Evolutionary conservation across 2,797 vertebrate species (phyloP).

Genomic region (Jordanella pulchra): DNA sequence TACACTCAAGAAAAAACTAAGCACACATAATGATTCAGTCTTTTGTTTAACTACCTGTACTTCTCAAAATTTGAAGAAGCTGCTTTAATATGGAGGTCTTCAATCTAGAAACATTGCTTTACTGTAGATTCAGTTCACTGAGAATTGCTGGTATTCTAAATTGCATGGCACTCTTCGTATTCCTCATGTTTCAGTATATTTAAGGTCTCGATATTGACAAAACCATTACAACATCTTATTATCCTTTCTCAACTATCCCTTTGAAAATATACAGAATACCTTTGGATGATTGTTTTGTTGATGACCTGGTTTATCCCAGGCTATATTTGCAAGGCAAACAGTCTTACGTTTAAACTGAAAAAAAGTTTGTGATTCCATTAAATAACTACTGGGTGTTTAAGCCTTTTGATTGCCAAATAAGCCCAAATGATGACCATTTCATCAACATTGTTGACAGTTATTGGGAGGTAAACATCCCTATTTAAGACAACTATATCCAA

Average conservation of each 20-base stretch:
- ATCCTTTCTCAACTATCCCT: neutral
- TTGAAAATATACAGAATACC: neutral
- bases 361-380: neutral
- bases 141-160: neutral
- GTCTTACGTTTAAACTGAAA: neutral
- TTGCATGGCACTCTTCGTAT: neutral
- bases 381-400: neutral
- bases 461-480: neutral
- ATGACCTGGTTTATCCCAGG: neutral
- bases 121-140: neutral
- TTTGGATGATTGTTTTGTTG: neutral
- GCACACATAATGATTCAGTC: neutral
- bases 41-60: neutral
- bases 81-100: neutral
- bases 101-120: neutral
- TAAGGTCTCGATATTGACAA: neutral
- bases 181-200: neutral
- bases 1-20: neutral
- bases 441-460: neutral
- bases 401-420: neutral
- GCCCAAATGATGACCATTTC: neutral
- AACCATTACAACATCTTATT: neutral
- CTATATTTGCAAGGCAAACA: neutral
- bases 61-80: neutral
- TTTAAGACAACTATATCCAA: neutral